Evolutionary conservation across 92 coral and sea anemone species (phyloP), one percentile per base, ranked within the genome.

Genomic region (Scolanthus callimorphus): DNA sequence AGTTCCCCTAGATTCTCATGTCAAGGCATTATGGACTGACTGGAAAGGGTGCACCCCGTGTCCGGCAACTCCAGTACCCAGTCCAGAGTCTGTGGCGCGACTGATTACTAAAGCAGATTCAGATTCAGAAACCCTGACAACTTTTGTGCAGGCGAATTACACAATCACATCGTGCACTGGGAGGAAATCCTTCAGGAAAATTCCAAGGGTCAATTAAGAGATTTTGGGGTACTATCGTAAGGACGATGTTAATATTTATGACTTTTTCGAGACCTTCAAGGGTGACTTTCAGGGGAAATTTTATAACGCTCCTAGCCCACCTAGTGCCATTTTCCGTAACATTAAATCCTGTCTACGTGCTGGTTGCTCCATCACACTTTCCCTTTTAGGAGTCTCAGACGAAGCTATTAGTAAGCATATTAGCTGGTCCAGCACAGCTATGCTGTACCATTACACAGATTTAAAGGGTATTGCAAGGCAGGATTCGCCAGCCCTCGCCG

Each of bases 281-380:
- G 43, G 43, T 6, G 11, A 12, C 59, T 58, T 29, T n/a, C n/a
- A n/a, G n/a, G n/a, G n/a, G n/a, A n/a, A n/a, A n/a, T n/a, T n/a
- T n/a, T n/a, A n/a, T n/a, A 50, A 70, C 39, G 51, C 72, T 1
- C 29, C 31, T 12, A 21, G 29, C 9, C 72, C 76, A 3, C 65
- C 76, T 44, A 44, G 17, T n/a, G 64, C 51, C 48, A 43, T 22
- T 3, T 69, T 69, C 12, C 12, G 23, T 19, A 69, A 69, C 47
- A 57, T 29, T 37, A 46, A 67, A 55, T 67, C 73, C 19, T 67
- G 73, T 43, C n/a, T n/a, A n/a, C n/a, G n/a, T n/a, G n/a, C n/a
- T n/a, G n/a, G n/a, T n/a, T n/a, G n/a, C n/a, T n/a, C n/a, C n/a
- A n/a, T n/a, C n/a, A n/a, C n/a, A n/a, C n/a, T n/a, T n/a, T n/a